A percentile compares a stretch with the other conserved stretches of the same genome.
phyloP scores from a whole-genome alignment of 2,888 invertebrate species.

The Atrina japonica region DNA sequence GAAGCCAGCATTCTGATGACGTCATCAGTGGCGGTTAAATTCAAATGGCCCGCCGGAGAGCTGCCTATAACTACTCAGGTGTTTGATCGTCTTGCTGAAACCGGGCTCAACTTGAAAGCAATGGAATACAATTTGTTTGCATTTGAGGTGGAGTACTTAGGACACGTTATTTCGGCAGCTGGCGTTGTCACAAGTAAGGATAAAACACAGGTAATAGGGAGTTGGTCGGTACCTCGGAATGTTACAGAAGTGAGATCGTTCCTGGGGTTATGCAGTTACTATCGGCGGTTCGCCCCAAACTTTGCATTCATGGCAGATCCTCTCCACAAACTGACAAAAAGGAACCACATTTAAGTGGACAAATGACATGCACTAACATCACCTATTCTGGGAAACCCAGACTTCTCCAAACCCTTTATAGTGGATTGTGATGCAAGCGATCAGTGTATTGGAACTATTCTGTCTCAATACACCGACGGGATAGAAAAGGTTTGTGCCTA shows the following conservation, averaged over 20 bases:
- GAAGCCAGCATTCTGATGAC: too few species aligned
- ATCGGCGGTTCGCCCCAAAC: constrained; percentile 1
- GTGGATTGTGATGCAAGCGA: not conserved
- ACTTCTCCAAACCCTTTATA: not conserved
- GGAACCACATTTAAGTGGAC: not conserved
- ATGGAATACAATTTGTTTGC: not conserved
- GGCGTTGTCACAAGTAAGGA: not conserved
- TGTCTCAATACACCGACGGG: not conserved
- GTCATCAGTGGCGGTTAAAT: too few species aligned
- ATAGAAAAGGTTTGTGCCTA: not conserved
- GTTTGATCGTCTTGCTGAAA: not conserved
- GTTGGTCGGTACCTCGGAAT: too few species aligned
- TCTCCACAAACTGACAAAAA: not conserved
- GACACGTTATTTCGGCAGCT: not conserved
- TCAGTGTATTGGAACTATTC: not conserved
- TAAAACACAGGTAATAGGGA: not conserved
- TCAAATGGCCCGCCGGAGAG: too few species aligned
- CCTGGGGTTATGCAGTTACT: too few species aligned
- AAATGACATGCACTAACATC: not conserved
- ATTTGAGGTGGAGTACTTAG: too few species aligned
- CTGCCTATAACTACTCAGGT: not conserved
- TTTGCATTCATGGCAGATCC: constrained; percentile 1
- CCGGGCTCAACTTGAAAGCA: not conserved
- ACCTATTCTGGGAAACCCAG: not conserved
- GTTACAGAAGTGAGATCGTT: constrained; percentile 4